These are phyloP conservation scores for Noctua janthe DNA, from an alignment of 2,888 invertebrate species.

Conservation along the genomic window DNA sequence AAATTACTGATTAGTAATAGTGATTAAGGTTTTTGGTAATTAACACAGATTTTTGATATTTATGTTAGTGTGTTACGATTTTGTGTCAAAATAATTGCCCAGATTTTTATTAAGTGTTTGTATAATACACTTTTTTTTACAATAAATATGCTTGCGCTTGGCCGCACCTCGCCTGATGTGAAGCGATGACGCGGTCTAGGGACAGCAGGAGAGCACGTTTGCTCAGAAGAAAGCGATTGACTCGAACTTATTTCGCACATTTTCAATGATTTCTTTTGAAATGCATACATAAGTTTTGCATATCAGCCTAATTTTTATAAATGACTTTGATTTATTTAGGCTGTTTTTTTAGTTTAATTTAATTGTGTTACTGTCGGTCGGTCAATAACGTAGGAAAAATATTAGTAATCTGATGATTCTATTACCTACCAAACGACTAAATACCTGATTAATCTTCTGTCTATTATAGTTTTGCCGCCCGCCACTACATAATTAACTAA, in stretches of 20 bases:
- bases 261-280: background rate
- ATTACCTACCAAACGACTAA: background rate
- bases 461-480: constrained; percentile 16
- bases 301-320: background rate
- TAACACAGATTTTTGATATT: constrained; percentile 15
- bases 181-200: no score
- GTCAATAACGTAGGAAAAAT: background rate
- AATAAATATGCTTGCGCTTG: no score
- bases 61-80: constrained; percentile 1
- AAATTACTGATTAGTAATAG: background rate
- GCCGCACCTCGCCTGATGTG: no score
- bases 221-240: no score
- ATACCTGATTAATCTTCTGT: background rate
- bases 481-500: constrained; percentile 41
- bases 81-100: background rate
- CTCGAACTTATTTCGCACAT: background rate
- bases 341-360: background rate
- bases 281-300: background rate
- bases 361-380: background rate
- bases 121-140: background rate
- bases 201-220: no score
- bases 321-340: background rate
- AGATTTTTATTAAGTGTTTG: background rate
- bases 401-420: background rate
- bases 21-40: constrained; percentile 3